Percentiles rank a stretch among this genome's conserved stretches.
Evolutionary conservation across 2,888 invertebrate species (phyloP).

Genomic region (Incurvaria masculella): DNA sequence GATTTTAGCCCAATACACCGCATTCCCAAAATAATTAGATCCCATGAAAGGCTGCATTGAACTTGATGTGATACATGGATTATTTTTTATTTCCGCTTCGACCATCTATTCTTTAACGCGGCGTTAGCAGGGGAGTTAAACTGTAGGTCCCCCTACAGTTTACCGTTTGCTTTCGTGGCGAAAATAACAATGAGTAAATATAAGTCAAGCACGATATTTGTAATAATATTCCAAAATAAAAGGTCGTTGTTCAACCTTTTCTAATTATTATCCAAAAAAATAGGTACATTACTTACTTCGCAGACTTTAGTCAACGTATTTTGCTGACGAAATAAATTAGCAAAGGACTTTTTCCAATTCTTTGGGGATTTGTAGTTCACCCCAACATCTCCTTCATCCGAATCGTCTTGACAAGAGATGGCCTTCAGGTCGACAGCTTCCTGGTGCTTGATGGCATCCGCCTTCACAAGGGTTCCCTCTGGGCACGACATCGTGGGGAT

Average conservation of each 20-base stretch:
- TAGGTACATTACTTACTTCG: constrained; percentile 29
- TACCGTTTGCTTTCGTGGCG: background rate
- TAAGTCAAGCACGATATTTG: background rate
- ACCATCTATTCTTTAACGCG: background rate
- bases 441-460: too few relatives aligned
- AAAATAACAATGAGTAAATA: background rate
- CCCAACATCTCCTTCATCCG: too few relatives aligned
- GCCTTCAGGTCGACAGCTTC: too few relatives aligned
- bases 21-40: too few relatives aligned
- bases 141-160: background rate
- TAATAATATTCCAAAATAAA: too few relatives aligned
- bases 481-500: too few relatives aligned
- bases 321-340: constrained; percentile 45
- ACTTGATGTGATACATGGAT: background rate
- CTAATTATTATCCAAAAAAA: too few relatives aligned
- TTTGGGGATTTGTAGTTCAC: constrained; percentile 28
- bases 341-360: constrained; percentile 46
- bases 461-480: too few relatives aligned
- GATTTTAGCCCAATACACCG: too few relatives aligned
- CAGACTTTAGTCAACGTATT: constrained; percentile 43
- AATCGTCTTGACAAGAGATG: too few relatives aligned
- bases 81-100: too few relatives aligned
- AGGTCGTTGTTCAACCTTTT: too few relatives aligned
- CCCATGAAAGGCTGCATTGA: background rate
- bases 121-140: background rate